phyloP scores from a whole-genome alignment of 2,888 invertebrate genomes.

The Trissoscelio sp. region DNA sequence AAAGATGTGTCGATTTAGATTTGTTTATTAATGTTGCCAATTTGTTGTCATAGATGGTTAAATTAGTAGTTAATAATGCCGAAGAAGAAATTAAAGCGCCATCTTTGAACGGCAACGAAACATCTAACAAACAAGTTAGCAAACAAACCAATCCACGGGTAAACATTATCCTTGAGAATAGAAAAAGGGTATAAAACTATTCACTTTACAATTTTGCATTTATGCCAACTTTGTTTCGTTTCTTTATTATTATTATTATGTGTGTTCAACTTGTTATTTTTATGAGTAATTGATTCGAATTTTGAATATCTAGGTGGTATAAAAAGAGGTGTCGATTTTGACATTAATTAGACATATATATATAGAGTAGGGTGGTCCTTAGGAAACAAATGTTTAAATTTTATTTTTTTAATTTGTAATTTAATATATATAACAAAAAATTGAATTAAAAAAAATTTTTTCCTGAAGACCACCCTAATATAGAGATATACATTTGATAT shows the following conservation, averaged over 20 bases:
- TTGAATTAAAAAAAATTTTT: too few relatives aligned
- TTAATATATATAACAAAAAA: too few relatives aligned
- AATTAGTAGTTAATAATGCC: conserved; percentile 85
- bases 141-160: conserved; percentile 20
- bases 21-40: conserved; percentile 16
- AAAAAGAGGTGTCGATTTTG: conserved; percentile 33
- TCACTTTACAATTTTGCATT: conserved; percentile 37
- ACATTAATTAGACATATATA: too few relatives aligned
- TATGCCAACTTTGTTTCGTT: conserved; percentile 8
- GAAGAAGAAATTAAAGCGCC: conserved; percentile 87
- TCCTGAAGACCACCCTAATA: too few relatives aligned
- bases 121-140: conserved; percentile 85
- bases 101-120: conserved; percentile 88
- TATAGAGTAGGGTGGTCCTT: too few relatives aligned
- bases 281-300: too few relatives aligned
- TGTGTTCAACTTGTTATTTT: conserved; percentile 4
- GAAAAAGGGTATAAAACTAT: conserved; percentile 23
- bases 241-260: not conserved
- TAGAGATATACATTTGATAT: not conserved
- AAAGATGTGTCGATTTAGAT: conserved; percentile 19
- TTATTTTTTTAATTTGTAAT: too few relatives aligned
- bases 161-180: conserved; percentile 14
- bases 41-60: conserved; percentile 48
- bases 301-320: conserved; percentile 1
- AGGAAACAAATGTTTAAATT: too few relatives aligned